Percentiles rank a stretch among this genome's conserved stretches.
Conservation (phyloP, 2,797 vertebrate genomes). For the Macropodus opercularis region DNA sequence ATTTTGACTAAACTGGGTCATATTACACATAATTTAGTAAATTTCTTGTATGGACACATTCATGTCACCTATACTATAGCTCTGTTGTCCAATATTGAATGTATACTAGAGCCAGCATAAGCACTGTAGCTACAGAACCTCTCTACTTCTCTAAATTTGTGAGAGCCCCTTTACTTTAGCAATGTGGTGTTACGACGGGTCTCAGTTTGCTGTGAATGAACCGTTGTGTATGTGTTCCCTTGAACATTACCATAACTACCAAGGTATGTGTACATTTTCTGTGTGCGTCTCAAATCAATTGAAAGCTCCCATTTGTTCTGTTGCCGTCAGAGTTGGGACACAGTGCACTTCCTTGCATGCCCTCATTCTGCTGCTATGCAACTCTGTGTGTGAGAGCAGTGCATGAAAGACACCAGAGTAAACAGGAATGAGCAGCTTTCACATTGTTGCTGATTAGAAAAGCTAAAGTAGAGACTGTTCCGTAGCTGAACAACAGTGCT, state of each 20-base stretch:
- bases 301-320: constrained; percentile 52
- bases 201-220: constrained; percentile 66
- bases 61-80: background rate
- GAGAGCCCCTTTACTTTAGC: constrained; percentile 59
- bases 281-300: constrained; percentile 50
- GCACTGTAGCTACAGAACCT: constrained; percentile 5
- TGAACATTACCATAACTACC: constrained; percentile 46
- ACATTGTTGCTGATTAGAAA: constrained; percentile 19
- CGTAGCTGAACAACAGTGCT: too few species aligned
- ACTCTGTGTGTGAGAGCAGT: constrained; percentile 13
- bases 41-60: background rate
- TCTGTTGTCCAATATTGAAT: background rate
- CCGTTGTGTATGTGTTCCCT: constrained; percentile 31
- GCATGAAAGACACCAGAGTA: constrained; percentile 21
- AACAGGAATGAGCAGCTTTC: constrained; percentile 40
- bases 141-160: constrained; percentile 25
- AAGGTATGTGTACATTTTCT: background rate
- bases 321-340: constrained; percentile 53
- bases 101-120: background rate
- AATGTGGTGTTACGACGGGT: constrained; percentile 55
- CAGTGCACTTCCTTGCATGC: constrained; percentile 42
- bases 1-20: background rate
- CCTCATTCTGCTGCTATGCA: constrained; percentile 51
- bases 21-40: background rate
- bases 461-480: too few species aligned